These are phyloP conservation scores for Frankliniella fusca DNA, from an alignment of 2,888 invertebrate species.

Conservation along the genomic window DNA sequence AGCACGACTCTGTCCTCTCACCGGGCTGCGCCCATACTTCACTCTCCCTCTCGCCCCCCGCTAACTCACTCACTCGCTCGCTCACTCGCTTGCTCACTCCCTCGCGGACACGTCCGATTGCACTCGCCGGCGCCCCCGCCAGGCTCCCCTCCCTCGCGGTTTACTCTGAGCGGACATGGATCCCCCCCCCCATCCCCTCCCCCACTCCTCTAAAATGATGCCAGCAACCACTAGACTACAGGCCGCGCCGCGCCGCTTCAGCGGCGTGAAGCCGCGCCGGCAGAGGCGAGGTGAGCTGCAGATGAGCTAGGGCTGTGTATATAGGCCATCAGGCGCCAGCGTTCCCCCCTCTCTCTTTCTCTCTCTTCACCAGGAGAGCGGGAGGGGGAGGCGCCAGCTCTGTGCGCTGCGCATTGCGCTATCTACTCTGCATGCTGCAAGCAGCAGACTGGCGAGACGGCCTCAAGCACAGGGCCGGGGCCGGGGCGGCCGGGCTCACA, in stretches of 20 bases:
- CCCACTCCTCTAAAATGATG: too few relatives aligned
- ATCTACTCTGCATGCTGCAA: slow-evolving; percentile 26
- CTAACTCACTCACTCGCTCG: background rate
- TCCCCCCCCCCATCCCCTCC: too few relatives aligned
- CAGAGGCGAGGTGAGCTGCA: background rate
- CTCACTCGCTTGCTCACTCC: background rate
- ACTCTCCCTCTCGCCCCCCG: background rate
- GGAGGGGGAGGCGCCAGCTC: background rate
- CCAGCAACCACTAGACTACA: too few relatives aligned
- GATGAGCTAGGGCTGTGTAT: background rate
- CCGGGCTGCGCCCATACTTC: too few relatives aligned
- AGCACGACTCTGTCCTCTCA: too few relatives aligned
- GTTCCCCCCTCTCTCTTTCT: background rate
- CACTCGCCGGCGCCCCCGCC: too few relatives aligned
- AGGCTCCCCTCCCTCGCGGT: too few relatives aligned
- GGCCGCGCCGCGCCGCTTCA: too few relatives aligned
- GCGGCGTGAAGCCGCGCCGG: too few relatives aligned
- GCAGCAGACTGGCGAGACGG: background rate
- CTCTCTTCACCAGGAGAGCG: background rate
- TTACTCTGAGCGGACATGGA: too few relatives aligned
- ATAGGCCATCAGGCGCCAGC: background rate
- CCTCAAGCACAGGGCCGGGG: background rate
- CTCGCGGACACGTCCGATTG: background rate
- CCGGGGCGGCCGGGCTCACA: background rate
- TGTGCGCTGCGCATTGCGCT: slow-evolving; percentile 14